These are phyloP conservation scores for Cardiocondyla obscurior DNA, from an alignment of 1,140 invertebrate species.

Conservation along the genomic window DNA sequence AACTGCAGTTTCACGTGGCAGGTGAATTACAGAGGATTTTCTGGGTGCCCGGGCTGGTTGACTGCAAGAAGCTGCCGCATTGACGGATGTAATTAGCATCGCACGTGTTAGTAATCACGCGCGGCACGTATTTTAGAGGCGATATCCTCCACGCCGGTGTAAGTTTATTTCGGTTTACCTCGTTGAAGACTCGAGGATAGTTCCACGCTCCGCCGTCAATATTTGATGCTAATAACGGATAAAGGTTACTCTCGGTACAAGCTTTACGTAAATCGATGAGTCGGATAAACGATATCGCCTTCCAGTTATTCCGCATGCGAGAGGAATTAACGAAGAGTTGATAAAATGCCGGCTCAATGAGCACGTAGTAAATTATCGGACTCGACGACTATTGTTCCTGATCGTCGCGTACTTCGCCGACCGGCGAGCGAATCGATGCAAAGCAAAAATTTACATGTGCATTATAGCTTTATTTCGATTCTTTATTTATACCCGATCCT, in stretches of 20 bases:
- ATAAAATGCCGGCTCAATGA: slow-evolving; percentile 38
- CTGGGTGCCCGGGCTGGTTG: neutral
- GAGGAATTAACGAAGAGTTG: slow-evolving; percentile 31
- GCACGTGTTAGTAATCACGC: neutral
- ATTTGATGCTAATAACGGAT: neutral
- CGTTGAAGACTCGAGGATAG: neutral
- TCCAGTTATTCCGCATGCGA: slow-evolving; percentile 11
- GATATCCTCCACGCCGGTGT: neutral
- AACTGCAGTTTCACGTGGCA: neutral
- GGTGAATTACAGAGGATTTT: slow-evolving; percentile 1
- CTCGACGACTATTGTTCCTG: slow-evolving; percentile 34
- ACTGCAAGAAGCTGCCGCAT: neutral
- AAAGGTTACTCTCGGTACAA: neutral
- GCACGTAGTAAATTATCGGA: slow-evolving; percentile 37
- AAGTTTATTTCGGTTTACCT: neutral
- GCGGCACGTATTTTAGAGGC: neutral
- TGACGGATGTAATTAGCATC: neutral
- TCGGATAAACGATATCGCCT: neutral
- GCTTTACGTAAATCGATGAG: slow-evolving; percentile 1
- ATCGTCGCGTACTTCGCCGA: neutral
- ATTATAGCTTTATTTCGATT: slow-evolving; percentile 47
- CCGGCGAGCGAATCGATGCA: slow-evolving; percentile 5
- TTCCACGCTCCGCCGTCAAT: neutral
- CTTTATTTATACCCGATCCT: slow-evolving; percentile 32
- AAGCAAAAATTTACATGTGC: slow-evolving; percentile 46